These are phyloP conservation scores for Ophonus ardosiacus DNA, from an alignment of 2,888 invertebrate genomes.

Conservation along the genomic window DNA sequence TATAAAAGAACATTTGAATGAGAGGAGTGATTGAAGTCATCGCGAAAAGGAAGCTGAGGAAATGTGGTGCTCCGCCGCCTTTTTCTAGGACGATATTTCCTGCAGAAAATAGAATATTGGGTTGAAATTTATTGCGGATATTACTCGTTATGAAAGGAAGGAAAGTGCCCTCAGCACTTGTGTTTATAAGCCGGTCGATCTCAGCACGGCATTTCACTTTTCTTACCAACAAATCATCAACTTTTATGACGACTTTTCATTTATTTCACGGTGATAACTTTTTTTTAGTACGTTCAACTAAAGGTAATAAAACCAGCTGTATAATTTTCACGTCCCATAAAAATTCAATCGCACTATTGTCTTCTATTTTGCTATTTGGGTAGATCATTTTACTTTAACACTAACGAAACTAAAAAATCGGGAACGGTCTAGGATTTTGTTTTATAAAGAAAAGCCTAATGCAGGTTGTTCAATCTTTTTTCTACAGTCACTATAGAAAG, in stretches of 20 bases:
- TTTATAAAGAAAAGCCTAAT: too few species aligned
- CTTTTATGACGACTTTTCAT: background rate
- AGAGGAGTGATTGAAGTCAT: constrained; percentile 11
- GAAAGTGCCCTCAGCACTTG: constrained; percentile 42
- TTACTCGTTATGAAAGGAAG: constrained; percentile 59
- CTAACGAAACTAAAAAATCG: too few species aligned
- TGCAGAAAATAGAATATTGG: constrained; percentile 60
- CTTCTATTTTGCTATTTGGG: too few species aligned
- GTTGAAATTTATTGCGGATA: constrained; percentile 59
- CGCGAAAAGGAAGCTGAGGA: constrained; percentile 17
- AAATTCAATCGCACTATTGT: background rate
- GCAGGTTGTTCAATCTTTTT: too few species aligned
- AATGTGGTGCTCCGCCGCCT: constrained; percentile 9
- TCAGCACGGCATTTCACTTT: constrained; percentile 10
- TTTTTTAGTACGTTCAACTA: background rate
- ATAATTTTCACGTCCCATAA: background rate
- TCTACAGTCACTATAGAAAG: too few species aligned
- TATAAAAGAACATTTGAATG: constrained; percentile 23
- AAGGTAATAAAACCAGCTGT: background rate
- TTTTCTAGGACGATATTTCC: constrained; percentile 55
- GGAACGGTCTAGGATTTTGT: too few species aligned
- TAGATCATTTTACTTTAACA: too few species aligned
- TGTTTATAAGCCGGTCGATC: constrained; percentile 42
- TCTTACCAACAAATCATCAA: constrained; percentile 2
- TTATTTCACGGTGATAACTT: background rate